Base-by-base conservation (phyloP, 2,113 vertebrate genomes). In the Anser brachyrhynchus region DNA sequence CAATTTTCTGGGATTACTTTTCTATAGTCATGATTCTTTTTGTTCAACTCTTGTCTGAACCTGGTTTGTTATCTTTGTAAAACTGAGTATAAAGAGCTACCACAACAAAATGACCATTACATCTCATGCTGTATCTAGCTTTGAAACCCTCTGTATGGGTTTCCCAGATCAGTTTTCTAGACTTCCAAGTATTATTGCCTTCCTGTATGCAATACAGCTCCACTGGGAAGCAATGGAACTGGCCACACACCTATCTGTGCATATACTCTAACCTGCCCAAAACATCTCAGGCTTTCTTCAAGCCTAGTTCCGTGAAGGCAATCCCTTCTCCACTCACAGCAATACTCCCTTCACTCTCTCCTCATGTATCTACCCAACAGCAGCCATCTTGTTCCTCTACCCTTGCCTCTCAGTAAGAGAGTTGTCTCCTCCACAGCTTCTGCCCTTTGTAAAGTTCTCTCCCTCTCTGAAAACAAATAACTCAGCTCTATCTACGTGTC, bases 101-200 rank as follows among this genome's bases (percentile, higher is more conserved):
- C 41, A 25, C 8, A 3, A 4, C 41, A 51, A 93, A 96, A 86
- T 20, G 13, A 85, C 13, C 46, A 51, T 28, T 57, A n/a, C 3
- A 91, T 69, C 0, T 0, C 52, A 82, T 0, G 0, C 8, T 20
- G 1, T 20, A 71, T 51, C 11, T 70, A 70, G 25, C 52, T 83
- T 88, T 71, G 79, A 91, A 90, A 88, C 4, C 13, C 5, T 16
- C n/a, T 61, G 25, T 33, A 57, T 11, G 17, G 23, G 29, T 39
- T 65, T 91, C 39, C 33, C 52, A 49, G 39, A 64, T 15, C 11
- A 22, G 6, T 43, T 22, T 81, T 79, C 29, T 61, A 17, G 33
- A 72, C 77, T 54, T 11, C 21, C 15, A 81, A 64, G 43, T 0
- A 4, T 10, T 81, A n/a, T 22, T 77, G n/a, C 22, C 80, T 71